Percentiles rank a stretch among this genome's conserved stretches.
Conservation (phyloP, 2,888 invertebrate species). For the Drosophila subquinaria region DNA sequence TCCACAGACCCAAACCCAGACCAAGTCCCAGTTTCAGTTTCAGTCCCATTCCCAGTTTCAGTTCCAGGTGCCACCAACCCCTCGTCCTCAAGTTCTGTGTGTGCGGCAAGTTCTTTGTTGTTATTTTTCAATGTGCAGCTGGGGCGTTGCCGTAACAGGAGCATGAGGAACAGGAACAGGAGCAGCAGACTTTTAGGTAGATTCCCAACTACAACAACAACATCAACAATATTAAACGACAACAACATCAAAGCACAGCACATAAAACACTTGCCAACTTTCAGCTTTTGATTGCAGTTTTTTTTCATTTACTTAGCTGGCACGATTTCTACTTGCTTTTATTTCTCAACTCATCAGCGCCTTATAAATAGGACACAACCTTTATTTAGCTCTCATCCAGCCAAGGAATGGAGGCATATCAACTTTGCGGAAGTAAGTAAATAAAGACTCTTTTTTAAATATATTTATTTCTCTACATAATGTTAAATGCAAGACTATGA, state of each 20-base stretch:
- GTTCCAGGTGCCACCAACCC: slow-evolving; percentile 4
- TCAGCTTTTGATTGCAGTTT: slow-evolving; percentile 42
- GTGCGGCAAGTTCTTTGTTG: slow-evolving; percentile 56
- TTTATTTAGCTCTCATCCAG: neutral
- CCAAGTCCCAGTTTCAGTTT: neutral
- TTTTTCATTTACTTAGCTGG: slow-evolving; percentile 52
- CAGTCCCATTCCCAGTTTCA: slow-evolving; percentile 8
- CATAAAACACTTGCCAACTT: slow-evolving; percentile 15
- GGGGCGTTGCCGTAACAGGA: slow-evolving; percentile 71
- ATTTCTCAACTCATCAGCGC: slow-evolving; percentile 40
- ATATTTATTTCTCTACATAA: neutral
- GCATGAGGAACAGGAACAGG: slow-evolving; percentile 46
- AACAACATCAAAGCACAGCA: slow-evolving; percentile 10
- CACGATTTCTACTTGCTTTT: slow-evolving; percentile 19
- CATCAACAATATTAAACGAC: slow-evolving; percentile 2
- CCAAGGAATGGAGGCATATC: neutral
- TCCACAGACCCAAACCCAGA: slow-evolving; percentile 8
- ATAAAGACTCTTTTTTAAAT: neutral
- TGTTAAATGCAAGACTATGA: neutral
- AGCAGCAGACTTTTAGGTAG: slow-evolving; percentile 33
- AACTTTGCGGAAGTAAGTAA: neutral
- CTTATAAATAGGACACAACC: slow-evolving; percentile 17
- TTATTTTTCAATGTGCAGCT: slow-evolving; percentile 53
- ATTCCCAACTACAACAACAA: slow-evolving; percentile 18
- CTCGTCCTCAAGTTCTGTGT: slow-evolving; percentile 4